Evolutionary conservation across 2,797 vertebrate species (phyloP).

Genomic region (Acanthis flammea): DNA sequence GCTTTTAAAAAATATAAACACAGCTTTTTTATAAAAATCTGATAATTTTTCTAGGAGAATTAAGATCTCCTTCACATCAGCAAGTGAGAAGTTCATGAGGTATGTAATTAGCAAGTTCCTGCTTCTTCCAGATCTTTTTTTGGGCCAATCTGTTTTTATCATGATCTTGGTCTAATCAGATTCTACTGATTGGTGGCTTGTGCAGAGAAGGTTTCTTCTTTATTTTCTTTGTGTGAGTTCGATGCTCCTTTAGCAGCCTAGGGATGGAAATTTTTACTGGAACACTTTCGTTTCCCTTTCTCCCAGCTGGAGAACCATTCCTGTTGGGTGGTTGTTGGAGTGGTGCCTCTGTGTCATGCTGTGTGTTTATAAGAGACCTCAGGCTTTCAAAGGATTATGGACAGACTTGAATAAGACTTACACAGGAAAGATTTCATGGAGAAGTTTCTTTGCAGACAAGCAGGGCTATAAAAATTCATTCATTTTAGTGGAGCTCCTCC

Average conservation of each 20-base stretch:
- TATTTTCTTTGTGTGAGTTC: not conserved
- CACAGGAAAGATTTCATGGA: not conserved
- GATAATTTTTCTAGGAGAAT: not conserved
- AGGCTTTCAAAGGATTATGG: not conserved
- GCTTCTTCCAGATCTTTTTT: not conserved
- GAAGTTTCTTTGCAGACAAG: not conserved
- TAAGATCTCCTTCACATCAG: not conserved
- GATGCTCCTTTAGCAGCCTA: not conserved
- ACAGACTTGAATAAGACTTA: not conserved
- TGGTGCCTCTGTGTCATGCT: fast-evolving
- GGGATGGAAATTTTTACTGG: not conserved
- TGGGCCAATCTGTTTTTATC: not conserved
- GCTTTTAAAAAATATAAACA: not conserved
- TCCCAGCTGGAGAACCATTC: not conserved
- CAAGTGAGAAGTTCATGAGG: not conserved
- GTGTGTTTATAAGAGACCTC: fast-evolving
- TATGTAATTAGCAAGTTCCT: not conserved
- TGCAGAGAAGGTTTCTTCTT: not conserved
- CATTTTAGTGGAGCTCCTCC: not conserved
- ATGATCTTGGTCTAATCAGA: not conserved
- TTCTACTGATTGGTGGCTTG: not conserved
- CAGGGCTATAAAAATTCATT: not conserved
- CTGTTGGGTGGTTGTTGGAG: fast-evolving
- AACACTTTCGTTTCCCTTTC: not conserved
- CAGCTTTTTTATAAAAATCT: not conserved